Evolutionary conservation across 2,113 vertebrate genomes (phyloP), one percentile per base, ranked within the genome.

Genomic region (Gavia stellata): DNA sequence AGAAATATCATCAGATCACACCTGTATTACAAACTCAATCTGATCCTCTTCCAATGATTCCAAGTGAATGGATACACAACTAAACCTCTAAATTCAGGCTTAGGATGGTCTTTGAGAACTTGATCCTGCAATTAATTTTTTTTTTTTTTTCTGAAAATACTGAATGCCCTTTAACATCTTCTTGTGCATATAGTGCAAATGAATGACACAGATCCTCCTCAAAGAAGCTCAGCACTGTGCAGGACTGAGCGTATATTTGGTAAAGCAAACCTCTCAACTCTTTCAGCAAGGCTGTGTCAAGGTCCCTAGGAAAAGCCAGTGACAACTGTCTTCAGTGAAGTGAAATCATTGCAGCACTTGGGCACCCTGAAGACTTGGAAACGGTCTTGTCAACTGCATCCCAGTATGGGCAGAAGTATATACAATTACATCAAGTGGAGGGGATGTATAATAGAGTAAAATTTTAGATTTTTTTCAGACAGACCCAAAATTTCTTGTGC

Each of bases 221-320:
- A 33, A 17, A 14, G 87, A 21, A 11, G 38, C 81, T 82, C 29
- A 52, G 58, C 45, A 23, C 23, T 17, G 42, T 10, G 10, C 38
- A 79, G 66, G 58, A 34, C 71, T 12, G 53, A 70, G 49, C 0
- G 0, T 14, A 17, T 44, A 7, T 49, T 70, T 2, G 0, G 11
- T 20, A 31, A 50, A 63, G 59, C 44, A n/a, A 18, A 82, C 12
- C 61, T 61, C 58, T n/a, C 70, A 50, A 26, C 33, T 12, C 28
- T 36, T 42, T 7, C 56, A 72, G 28, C 50, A 15, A 36, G 70
- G 53, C 53, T 73, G 45, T 45, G 62, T 1, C 66, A 45, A 92
- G 15, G 11, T 6, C 59, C 4, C 28, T 2, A 20, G 71, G 52
- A 65, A 44, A 68, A 82, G 25, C 47, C 68, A 31, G 21, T 1